Conservation (phyloP, 2,888 invertebrate genomes). For the Ectemnius cavifrons region DNA sequence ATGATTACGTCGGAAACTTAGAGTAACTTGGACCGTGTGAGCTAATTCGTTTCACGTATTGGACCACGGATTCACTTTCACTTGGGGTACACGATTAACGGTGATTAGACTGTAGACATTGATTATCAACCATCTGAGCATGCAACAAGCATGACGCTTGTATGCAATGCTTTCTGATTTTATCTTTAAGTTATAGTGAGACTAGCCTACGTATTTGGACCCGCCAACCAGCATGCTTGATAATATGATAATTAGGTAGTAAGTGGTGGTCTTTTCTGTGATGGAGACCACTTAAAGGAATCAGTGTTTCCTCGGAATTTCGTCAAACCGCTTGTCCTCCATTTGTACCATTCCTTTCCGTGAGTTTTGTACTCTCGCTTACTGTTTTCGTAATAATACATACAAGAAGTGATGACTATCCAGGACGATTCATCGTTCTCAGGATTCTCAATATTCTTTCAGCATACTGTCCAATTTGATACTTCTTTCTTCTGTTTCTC, state of each 20-base stretch:
- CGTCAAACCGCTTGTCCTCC: slow-evolving; percentile 16
- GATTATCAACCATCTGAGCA: slow-evolving; percentile 46
- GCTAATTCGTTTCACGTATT: slow-evolving; percentile 51
- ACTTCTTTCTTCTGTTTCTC: neutral
- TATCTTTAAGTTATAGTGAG: slow-evolving; percentile 56
- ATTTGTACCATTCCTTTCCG: slow-evolving; percentile 12
- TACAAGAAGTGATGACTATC: neutral
- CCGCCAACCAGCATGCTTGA: slow-evolving; percentile 76
- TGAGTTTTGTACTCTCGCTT: slow-evolving; percentile 7
- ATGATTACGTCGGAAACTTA: too few species aligned
- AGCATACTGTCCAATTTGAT: too few species aligned
- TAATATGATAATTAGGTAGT: slow-evolving; percentile 60
- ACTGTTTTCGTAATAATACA: neutral
- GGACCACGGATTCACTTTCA: slow-evolving; percentile 48
- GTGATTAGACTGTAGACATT: slow-evolving; percentile 42
- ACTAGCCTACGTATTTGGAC: slow-evolving; percentile 77
- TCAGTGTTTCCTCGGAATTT: slow-evolving; percentile 13
- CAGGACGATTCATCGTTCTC: neutral
- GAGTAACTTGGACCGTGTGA: slow-evolving; percentile 62
- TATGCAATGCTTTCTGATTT: slow-evolving; percentile 12
- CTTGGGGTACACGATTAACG: slow-evolving; percentile 28
- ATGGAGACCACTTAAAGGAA: slow-evolving; percentile 19
- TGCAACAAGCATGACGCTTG: slow-evolving; percentile 17
- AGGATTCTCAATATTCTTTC: slow-evolving; percentile 3
- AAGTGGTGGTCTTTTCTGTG: slow-evolving; percentile 22